phyloP scores from a whole-genome alignment of 2,888 invertebrate genomes.

The Metacarcinus magister region DNA sequence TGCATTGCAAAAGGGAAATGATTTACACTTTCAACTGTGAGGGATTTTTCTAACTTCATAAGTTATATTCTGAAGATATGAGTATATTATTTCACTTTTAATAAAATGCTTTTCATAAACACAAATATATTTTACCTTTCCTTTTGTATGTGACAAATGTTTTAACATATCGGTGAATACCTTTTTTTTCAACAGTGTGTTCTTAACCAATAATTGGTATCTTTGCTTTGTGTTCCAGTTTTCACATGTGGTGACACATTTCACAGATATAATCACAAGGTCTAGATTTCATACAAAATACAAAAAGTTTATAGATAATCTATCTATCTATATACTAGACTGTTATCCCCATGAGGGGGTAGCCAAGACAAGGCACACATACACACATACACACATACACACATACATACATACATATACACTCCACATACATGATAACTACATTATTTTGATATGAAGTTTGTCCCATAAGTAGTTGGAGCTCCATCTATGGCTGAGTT shows the following conservation, averaged over 20 bases:
- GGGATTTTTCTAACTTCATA: neutral
- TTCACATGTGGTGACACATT: neutral
- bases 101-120: neutral
- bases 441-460: too few relatives aligned
- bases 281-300: neutral
- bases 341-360: too few relatives aligned
- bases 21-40: neutral
- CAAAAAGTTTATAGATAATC: neutral
- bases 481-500: neutral
- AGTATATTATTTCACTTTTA: neutral
- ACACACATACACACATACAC: too few relatives aligned
- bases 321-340: too few relatives aligned
- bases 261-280: neutral
- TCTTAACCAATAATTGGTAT: neutral
- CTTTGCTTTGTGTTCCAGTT: neutral
- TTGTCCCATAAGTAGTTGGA: neutral
- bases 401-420: too few relatives aligned
- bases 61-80: neutral
- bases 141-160: neutral
- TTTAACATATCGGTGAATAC: neutral
- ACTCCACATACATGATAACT: too few relatives aligned
- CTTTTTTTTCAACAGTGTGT: neutral
- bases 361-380: too few relatives aligned
- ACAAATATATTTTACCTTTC: neutral
- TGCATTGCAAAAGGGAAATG: slow-evolving; percentile 27